phyloP scores from a whole-genome alignment of 1,140 invertebrate genomes.

The Drosophila seguyi region DNA sequence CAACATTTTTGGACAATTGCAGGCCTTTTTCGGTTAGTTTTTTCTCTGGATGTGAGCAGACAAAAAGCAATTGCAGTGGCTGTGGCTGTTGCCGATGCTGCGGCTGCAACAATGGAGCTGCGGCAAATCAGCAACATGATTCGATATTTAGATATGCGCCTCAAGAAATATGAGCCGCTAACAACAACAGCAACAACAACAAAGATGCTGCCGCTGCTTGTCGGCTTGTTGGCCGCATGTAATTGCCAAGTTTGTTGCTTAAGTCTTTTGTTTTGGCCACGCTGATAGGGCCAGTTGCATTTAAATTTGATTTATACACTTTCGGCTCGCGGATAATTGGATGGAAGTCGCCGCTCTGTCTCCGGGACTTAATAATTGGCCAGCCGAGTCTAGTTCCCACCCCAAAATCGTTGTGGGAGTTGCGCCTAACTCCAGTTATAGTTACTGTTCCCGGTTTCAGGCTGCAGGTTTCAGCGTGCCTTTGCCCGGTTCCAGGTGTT shows the following conservation, averaged over 20 bases:
- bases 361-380: constrained; percentile 29
- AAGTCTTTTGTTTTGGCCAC: constrained; percentile 79
- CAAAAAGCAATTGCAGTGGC: constrained; percentile 14
- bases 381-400: constrained; percentile 24
- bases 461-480: not conserved
- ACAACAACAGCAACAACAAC: constrained; percentile 65
- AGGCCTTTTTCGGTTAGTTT: constrained; percentile 1
- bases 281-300: constrained; percentile 70
- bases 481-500: constrained; percentile 31
- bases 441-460: constrained; percentile 9
- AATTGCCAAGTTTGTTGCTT: constrained; percentile 84
- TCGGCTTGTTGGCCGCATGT: constrained; percentile 61
- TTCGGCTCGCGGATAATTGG: constrained; percentile 73
- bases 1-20: constrained; percentile 9
- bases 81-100: constrained; percentile 12
- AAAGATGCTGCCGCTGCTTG: constrained; percentile 66
- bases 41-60: constrained; percentile 18
- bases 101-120: constrained; percentile 65
- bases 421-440: not conserved
- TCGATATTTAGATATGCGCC: constrained; percentile 82
- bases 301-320: constrained; percentile 83
- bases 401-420: constrained; percentile 47
- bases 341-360: constrained; percentile 65
- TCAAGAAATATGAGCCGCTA: constrained; percentile 82
- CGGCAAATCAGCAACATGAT: constrained; percentile 81